phyloP scores from a whole-genome alignment of 2,797 vertebrate species.

The Phataginus tricuspis region DNA sequence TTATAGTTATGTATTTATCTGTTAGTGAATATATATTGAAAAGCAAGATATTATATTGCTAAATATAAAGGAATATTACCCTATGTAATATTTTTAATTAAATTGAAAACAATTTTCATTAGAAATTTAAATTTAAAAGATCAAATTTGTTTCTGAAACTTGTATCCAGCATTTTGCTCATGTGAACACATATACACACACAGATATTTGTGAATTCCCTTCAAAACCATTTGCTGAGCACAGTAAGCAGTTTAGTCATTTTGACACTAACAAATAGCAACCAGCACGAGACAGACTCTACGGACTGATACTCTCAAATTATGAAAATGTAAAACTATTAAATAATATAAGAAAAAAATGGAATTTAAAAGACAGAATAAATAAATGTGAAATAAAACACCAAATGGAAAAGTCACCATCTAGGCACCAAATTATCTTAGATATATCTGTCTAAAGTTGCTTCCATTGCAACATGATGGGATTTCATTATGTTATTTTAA shows the following conservation, averaged over 20 bases:
- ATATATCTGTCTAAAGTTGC: neutral
- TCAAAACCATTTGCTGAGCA: neutral
- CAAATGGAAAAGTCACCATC: neutral
- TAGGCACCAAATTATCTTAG: neutral
- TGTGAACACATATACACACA: neutral
- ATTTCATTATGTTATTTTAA: neutral
- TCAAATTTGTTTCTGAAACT: neutral
- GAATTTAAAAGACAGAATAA: neutral
- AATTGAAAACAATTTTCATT: neutral
- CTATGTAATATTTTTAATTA: neutral
- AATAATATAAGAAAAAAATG: neutral
- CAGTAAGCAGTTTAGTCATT: neutral
- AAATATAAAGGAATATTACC: neutral
- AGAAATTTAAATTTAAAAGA: conserved; percentile 23
- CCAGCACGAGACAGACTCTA: neutral
- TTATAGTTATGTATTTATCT: neutral
- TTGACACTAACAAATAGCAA: neutral
- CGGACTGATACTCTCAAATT: neutral
- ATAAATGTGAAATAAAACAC: neutral
- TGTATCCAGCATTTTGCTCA: neutral
- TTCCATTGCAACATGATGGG: neutral
- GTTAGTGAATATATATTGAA: neutral
- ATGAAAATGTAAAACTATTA: neutral
- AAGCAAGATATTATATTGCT: neutral
- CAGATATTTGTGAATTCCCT: neutral